Evolutionary conservation across 2,113 vertebrate genomes (phyloP).

Genomic region (Leptobrachium leishanense): DNA sequence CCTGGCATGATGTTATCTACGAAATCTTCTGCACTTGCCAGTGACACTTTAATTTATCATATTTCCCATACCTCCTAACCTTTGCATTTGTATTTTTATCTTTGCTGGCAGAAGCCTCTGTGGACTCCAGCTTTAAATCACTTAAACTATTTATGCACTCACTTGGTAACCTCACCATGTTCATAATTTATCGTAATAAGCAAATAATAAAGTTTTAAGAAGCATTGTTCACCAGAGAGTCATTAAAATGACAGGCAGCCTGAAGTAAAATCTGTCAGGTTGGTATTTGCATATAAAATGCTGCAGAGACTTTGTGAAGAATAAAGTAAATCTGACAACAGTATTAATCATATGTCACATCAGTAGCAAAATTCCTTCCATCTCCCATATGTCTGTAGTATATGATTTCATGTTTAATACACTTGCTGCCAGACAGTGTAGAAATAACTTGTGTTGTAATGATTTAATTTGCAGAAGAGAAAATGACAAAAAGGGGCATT

Average conservation of each 20-base stretch:
- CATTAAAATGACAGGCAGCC: conserved; percentile 31
- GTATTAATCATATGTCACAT: conserved; percentile 29
- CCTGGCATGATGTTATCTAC: neutral
- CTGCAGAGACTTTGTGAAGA: neutral
- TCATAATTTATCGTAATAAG: conserved; percentile 23
- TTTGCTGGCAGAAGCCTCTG: neutral
- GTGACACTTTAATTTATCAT: neutral
- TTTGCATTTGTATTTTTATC: neutral
- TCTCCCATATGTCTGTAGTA: too few species aligned
- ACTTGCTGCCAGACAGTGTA: neutral
- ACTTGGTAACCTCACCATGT: conserved; percentile 6
- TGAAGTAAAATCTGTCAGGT: conserved; percentile 16
- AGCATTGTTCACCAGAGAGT: conserved; percentile 26
- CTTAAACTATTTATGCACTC: neutral
- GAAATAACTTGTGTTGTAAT: neutral
- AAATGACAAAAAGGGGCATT: too few species aligned
- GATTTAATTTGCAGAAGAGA: too few species aligned
- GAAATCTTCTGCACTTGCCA: neutral
- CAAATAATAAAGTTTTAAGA: conserved; percentile 34
- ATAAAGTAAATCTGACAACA: conserved; percentile 30
- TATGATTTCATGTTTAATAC: too few species aligned
- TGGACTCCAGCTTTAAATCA: conserved; percentile 7
- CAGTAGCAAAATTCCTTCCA: too few species aligned
- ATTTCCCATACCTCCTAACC: neutral
- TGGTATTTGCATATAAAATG: conserved; percentile 18